phyloP scores from a whole-genome alignment of 2,797 vertebrate genomes.

The Cynodonichthys magdalenae region DNA sequence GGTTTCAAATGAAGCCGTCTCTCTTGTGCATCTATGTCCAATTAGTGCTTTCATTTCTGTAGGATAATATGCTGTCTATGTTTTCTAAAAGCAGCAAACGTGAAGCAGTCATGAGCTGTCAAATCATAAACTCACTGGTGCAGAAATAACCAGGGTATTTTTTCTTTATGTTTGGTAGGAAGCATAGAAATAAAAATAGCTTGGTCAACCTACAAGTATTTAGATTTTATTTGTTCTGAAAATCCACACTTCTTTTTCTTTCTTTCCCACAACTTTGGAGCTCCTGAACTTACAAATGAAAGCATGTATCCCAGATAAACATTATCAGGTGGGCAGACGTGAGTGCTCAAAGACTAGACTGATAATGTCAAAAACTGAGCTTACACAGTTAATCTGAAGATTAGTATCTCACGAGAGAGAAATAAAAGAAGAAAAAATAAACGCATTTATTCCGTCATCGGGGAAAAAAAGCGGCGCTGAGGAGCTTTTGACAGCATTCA shows the following conservation, averaged over 20 bases:
- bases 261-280: not conserved
- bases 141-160: conserved; percentile 24
- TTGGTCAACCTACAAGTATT: conserved; percentile 14
- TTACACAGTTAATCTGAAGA: conserved; percentile 22
- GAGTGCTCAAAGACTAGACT: conserved; percentile 13
- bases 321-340: conserved; percentile 35
- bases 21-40: conserved; percentile 48
- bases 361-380: conserved; percentile 31
- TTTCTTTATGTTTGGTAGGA: conserved; percentile 19
- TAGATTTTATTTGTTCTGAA: no score
- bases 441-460: not conserved
- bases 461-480: conserved; percentile 2
- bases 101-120: conserved; percentile 67
- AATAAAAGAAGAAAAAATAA: not conserved
- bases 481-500: conserved; percentile 13
- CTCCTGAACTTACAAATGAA: conserved; percentile 12
- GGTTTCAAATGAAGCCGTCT: conserved; percentile 70
- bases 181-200: conserved; percentile 4
- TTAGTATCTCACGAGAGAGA: not conserved
- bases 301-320: conserved; percentile 22
- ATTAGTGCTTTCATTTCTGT: conserved; percentile 65
- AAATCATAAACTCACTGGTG: conserved; percentile 41
- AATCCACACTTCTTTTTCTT: no score
- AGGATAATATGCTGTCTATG: conserved; percentile 40
- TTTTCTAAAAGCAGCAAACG: conserved; percentile 57